Evolutionary conservation across 2,113 vertebrate genomes (phyloP), one percentile per base, ranked within the genome.

Genomic region (Catharus minimus): DNA sequence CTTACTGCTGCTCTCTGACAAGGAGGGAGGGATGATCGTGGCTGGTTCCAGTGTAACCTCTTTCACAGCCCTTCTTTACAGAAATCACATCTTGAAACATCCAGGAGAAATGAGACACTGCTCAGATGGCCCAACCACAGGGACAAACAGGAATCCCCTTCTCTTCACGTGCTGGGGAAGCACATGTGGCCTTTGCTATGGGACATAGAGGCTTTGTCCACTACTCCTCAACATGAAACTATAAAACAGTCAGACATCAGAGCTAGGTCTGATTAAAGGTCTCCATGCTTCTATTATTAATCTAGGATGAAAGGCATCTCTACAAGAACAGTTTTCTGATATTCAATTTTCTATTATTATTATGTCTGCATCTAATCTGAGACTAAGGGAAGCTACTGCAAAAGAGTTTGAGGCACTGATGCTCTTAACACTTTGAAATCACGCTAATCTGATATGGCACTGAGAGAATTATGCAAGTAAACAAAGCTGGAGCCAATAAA

Each of bases 371-470:
- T 77, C 52, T 84, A 53, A 92, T 69, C 52, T 39, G 75, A 67
- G 61, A 62, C 56, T 66, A 43, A 46, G 56, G 56, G 27, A 64
- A 87, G 58, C 64, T 1, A 87, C 57, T 36, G 67, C 86, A 83
- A 60, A 86, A 92, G 77, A 94, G 88, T 89, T 93, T 41, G 52
- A 61, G 81, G 88, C 76, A 41, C 44, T 67, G 92, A 87, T 65
- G 77, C 77, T 91, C 86, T 94, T 90, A 78, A 91, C 75, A 83
- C 92, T 93, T 92, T 24, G 85, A 94, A 94, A 95, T 82, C 81
- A 72, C 26, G 44, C 73, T 95, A 81, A 94, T 96, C 94, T 92
- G 92, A 93, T 96, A 87, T 88, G 32, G 72, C 80, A 65, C 57
- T 14, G 57, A 53, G 80, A 88, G 92, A 97, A 94, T 89, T 58